These are phyloP conservation scores for Microtus ochrogaster DNA, from an alignment of 2,113 vertebrate genomes.

Conservation along the genomic window DNA sequence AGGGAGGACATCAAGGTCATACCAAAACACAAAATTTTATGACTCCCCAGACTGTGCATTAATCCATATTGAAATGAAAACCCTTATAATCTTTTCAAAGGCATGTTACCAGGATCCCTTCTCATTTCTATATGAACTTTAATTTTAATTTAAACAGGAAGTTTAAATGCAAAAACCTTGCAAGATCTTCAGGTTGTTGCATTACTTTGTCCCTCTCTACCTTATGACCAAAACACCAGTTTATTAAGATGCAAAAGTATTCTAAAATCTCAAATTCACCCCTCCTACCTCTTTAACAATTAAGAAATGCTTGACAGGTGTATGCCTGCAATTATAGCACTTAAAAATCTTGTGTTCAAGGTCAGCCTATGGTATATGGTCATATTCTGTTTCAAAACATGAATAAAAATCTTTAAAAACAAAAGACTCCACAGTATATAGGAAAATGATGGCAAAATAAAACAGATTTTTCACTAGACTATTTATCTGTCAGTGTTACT, in stretches of 20 bases:
- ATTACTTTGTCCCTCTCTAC: slow-evolving; percentile 7
- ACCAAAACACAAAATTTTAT: slow-evolving; percentile 47
- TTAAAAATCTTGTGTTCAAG: background rate
- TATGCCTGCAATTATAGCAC: background rate
- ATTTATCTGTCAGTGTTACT: background rate
- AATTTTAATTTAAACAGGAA: slow-evolving; percentile 44
- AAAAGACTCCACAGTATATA: slow-evolving; percentile 23
- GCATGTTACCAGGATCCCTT: slow-evolving; percentile 42
- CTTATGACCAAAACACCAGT: slow-evolving; percentile 36
- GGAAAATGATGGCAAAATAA: slow-evolving; percentile 37
- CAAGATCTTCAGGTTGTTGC: slow-evolving; percentile 36
- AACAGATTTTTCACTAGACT: slow-evolving; percentile 38
- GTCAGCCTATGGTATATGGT: background rate
- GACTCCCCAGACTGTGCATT: slow-evolving; percentile 49
- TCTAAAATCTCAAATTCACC: slow-evolving; percentile 31
- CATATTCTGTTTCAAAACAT: background rate
- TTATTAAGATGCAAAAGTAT: slow-evolving; percentile 47
- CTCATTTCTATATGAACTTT: slow-evolving; percentile 63
- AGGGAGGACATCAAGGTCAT: slow-evolving; percentile 9
- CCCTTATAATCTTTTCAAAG: slow-evolving; percentile 35
- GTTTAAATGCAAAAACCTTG: slow-evolving; percentile 40
- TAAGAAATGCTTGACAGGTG: background rate
- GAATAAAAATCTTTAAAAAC: slow-evolving; percentile 34
- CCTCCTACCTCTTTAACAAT: slow-evolving; percentile 54
- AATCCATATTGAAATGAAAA: slow-evolving; percentile 59